phyloP scores from a whole-genome alignment of 2,113 vertebrate species.

The Oncorhynchus kisutch region DNA sequence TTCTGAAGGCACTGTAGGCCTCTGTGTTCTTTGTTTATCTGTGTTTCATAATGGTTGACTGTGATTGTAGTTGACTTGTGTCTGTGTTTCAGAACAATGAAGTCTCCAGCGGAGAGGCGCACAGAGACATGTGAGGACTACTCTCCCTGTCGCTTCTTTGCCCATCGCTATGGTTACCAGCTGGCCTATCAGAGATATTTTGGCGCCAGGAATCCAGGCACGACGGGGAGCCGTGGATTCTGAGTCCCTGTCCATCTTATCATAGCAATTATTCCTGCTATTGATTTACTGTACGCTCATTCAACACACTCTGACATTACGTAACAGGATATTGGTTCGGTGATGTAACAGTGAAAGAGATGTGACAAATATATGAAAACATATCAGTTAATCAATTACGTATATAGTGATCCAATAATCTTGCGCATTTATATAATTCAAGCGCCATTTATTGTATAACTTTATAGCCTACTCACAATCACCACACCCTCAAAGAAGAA shows the following conservation, averaged over 20 bases:
- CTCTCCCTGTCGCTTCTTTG: conserved; percentile 77
- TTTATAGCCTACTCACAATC: conserved; percentile 34
- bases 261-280: neutral
- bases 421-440: conserved; percentile 8
- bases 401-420: neutral
- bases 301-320: neutral
- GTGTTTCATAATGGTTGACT: neutral
- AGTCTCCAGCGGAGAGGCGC: conserved; percentile 74
- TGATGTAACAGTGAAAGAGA: neutral
- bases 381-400: too few relatives aligned
- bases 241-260: conserved; percentile 10
- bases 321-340: neutral
- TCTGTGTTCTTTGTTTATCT: neutral
- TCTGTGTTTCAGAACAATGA: conserved; percentile 66
- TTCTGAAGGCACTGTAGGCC: neutral
- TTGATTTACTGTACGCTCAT: neutral
- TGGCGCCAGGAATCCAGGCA: conserved; percentile 35
- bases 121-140: conserved; percentile 87
- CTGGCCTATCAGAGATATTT: conserved; percentile 84
- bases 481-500: conserved; percentile 38
- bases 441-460: conserved; percentile 28
- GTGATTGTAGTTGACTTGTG: neutral
- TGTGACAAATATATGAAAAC: neutral
- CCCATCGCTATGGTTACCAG: conserved; percentile 70
- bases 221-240: conserved; percentile 30